A percentile compares a stretch with the other conserved stretches of the same genome.
These are phyloP conservation scores for Urophycis tenuis DNA, from an alignment of 2,797 vertebrate species.

Conservation along the genomic window DNA sequence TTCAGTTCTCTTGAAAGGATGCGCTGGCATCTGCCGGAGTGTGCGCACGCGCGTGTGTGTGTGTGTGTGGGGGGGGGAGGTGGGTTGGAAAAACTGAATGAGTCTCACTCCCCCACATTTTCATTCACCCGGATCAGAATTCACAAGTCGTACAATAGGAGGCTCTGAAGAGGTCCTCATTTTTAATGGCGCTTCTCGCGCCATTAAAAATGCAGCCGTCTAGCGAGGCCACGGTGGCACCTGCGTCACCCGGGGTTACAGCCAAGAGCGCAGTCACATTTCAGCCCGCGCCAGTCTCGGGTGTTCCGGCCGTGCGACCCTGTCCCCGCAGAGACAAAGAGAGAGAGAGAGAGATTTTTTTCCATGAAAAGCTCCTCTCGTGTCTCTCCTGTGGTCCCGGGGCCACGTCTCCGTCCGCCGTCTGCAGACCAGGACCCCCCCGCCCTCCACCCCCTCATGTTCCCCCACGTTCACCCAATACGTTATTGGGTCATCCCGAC, in stretches of 20 bases:
- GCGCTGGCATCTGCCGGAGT: slow-evolving; percentile 55
- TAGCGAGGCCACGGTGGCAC: slow-evolving; percentile 71
- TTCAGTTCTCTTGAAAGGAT: slow-evolving; percentile 30
- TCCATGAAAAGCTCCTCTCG: neutral
- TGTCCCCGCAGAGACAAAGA: no score
- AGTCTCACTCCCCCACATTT: slow-evolving; percentile 69
- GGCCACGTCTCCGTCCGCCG: no score
- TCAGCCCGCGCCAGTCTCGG: slow-evolving; percentile 60
- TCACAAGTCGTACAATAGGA: slow-evolving; percentile 70
- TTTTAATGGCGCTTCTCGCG: slow-evolving; percentile 54
- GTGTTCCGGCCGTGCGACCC: no score
- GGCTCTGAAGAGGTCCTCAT: slow-evolving; percentile 58
- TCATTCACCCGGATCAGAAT: slow-evolving; percentile 75
- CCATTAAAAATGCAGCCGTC: slow-evolving; percentile 79
- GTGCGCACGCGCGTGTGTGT: no score
- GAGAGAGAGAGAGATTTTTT: no score
- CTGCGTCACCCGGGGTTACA: slow-evolving; percentile 71
- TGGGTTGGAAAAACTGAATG: slow-evolving; percentile 69
- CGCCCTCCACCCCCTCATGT: no score
- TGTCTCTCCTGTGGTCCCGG: neutral
- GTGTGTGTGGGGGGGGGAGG: slow-evolving; percentile 40
- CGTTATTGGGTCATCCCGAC: no score
- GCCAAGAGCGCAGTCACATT: slow-evolving; percentile 72
- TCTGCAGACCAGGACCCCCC: no score
- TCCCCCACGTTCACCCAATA: no score